Evolutionary conservation across 2,797 vertebrate genomes (phyloP), one percentile per base, ranked within the genome.

Genomic region (Siniperca obscura): DNA sequence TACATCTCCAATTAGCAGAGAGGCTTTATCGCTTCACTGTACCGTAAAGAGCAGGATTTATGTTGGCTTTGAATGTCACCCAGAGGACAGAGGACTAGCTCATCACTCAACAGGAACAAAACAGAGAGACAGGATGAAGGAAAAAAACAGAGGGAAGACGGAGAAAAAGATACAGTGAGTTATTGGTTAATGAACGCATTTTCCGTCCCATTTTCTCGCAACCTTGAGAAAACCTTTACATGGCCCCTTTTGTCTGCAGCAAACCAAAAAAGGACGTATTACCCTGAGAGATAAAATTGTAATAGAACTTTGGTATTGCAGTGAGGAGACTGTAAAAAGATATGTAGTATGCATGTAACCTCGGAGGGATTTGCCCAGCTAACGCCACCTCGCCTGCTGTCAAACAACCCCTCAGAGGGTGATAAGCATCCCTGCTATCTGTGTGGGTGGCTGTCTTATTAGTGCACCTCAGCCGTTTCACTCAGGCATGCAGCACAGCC

Each of bases 1-100:
- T 98, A 98, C 97, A 98, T 97, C 97, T 97, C 97, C 97, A 99
- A 99, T 99, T 98, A 98, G 98, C 96, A 96, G 96, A 97, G 97
- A 97, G 96, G 97, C 97, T 98, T 98, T 98, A 99, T 97, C 95
- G 95, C 97, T 95, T 96, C 96, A 96, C 96, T 95, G 95, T 97
- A 96, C 98, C 96, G 96, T 98, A 98, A 99, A 98, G 97, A 95
- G 93, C 95, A 96, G 96, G 97, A 99, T 99, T 99, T 99, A 99
- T 98, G 97, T 96, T 89, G 94, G 95, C 96, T 97, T 97, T 98
- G 97, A 99, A 99, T 98, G 97, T 99, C 98, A 99, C 98, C 98
- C 98, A 98, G 97, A 98, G 98, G 98, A 98, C 98, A 96, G 92
- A 90, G 85, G 92, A 93, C 97, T 94, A 95, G 96, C 96, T 97